Conservation (phyloP, 2,888 invertebrate species). For the Teleogryllus oceanicus region DNA sequence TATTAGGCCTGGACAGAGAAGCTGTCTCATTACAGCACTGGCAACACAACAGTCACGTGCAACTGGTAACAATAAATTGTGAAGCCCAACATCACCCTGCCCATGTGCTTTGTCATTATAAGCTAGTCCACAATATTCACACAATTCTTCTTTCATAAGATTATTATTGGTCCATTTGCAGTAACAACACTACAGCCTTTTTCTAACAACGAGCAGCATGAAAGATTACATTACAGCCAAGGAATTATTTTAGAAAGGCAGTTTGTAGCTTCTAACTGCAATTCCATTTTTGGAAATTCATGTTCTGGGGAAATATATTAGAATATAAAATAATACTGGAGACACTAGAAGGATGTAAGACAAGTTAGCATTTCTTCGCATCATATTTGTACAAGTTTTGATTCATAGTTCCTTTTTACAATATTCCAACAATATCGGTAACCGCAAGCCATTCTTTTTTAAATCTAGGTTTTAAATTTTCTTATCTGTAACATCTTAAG, state of each 20-base stretch:
- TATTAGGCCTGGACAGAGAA: slow-evolving; percentile 2
- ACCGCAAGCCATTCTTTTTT: slow-evolving; percentile 31
- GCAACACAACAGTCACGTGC: not conserved
- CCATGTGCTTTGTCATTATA: slow-evolving; percentile 4
- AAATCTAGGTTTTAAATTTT: slow-evolving; percentile 25
- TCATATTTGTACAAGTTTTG: slow-evolving; percentile 31
- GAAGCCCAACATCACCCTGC: not conserved
- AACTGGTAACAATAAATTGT: not conserved
- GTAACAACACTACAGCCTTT: slow-evolving; percentile 28
- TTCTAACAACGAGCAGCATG: slow-evolving; percentile 24
- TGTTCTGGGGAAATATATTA: slow-evolving; percentile 25
- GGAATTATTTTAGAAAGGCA: slow-evolving; percentile 29
- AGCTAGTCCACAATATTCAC: not conserved
- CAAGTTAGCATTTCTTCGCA: slow-evolving; percentile 27
- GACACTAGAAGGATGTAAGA: slow-evolving; percentile 30
- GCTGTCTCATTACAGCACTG: not conserved
- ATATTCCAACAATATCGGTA: slow-evolving; percentile 32
- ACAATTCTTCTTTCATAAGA: not conserved
- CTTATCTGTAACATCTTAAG: not conserved
- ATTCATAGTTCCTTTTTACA: slow-evolving; percentile 22
- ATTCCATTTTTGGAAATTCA: slow-evolving; percentile 23
- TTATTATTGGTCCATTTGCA: slow-evolving; percentile 29
- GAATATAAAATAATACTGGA: slow-evolving; percentile 34
- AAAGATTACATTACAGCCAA: slow-evolving; percentile 29
- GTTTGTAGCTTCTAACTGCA: slow-evolving; percentile 23